phyloP scores from a whole-genome alignment of 2,888 invertebrate genomes.

The Eupithecia pulchellata region DNA sequence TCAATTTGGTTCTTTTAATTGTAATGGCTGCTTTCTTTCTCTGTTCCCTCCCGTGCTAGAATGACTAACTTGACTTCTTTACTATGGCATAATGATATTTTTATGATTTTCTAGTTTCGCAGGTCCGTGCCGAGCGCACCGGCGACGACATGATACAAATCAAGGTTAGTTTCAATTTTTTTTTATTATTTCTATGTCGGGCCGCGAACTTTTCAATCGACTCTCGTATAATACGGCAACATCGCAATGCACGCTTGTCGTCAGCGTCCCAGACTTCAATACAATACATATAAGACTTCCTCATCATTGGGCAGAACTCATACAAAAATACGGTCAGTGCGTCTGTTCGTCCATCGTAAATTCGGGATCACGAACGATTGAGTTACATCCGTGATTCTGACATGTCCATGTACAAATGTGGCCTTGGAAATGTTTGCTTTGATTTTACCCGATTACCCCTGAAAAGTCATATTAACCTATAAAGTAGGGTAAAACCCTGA shows the following conservation, averaged over 20 bases:
- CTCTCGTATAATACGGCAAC: neutral
- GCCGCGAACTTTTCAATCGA: neutral
- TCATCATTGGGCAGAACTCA: conserved; percentile 11
- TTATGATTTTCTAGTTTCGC: too few relatives aligned
- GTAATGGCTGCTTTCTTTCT: too few relatives aligned
- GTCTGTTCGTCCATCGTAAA: conserved; percentile 20
- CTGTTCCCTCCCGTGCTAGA: too few relatives aligned
- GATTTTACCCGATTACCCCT: neutral
- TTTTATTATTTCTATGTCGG: neutral
- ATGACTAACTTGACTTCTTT: too few relatives aligned
- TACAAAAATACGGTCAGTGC: conserved; percentile 25
- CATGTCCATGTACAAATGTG: conserved; percentile 2
- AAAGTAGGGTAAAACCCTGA: neutral
- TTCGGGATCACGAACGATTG: conserved; percentile 22
- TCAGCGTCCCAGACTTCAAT: neutral
- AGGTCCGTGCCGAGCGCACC: too few relatives aligned
- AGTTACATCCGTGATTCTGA: conserved; percentile 24
- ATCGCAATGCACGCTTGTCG: neutral
- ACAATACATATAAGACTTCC: conserved; percentile 5
- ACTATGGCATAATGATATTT: too few relatives aligned
- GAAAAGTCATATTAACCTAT: neutral
- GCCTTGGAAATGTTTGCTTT: neutral
- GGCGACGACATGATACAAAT: too few relatives aligned
- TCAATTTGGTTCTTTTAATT: too few relatives aligned
- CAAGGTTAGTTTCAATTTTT: neutral